A percentile compares a stretch with the other conserved stretches of the same genome.
phyloP scores from a whole-genome alignment of 2,888 invertebrate species.

The Choristoneura rosaceana region DNA sequence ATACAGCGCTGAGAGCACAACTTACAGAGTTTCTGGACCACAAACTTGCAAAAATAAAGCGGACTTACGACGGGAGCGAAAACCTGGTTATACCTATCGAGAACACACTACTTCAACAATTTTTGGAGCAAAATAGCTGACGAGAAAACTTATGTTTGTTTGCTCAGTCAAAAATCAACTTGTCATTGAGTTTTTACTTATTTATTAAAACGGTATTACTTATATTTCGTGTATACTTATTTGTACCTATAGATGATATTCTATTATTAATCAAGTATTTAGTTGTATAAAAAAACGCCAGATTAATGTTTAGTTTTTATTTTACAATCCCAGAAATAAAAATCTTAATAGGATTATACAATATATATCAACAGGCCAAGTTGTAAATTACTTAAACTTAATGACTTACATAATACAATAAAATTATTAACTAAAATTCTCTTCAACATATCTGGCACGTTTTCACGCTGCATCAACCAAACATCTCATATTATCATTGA shows the following conservation, averaged over 20 bases:
- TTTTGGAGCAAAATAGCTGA: constrained; percentile 86
- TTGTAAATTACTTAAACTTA: constrained; percentile 86
- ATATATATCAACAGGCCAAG: constrained; percentile 85
- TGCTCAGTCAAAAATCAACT: background rate
- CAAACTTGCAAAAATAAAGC: constrained; percentile 93
- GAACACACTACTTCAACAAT: constrained; percentile 90
- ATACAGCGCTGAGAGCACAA: constrained; percentile 95
- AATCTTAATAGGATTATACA: constrained; percentile 85
- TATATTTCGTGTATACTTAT: background rate
- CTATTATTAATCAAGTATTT: background rate
- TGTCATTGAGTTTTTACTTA: constrained; percentile 10
- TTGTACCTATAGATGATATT: background rate
- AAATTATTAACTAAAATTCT: constrained; percentile 85
- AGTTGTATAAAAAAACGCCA: constrained; percentile 58
- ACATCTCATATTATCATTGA: constrained; percentile 74
- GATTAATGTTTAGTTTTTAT: constrained; percentile 77
- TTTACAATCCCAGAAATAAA: constrained; percentile 85
- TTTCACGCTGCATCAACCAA: constrained; percentile 81
- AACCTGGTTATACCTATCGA: constrained; percentile 92
- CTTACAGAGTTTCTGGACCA: constrained; percentile 98
- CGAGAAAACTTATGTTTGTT: background rate
- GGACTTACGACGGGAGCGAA: constrained; percentile 93
- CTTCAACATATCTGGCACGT: constrained; percentile 84
- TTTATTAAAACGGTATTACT: constrained; percentile 31
- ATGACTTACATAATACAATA: constrained; percentile 85